These are phyloP conservation scores for Microcebus ravelobensis DNA, from an alignment of 2,113 vertebrate species.

Conservation along the genomic window DNA sequence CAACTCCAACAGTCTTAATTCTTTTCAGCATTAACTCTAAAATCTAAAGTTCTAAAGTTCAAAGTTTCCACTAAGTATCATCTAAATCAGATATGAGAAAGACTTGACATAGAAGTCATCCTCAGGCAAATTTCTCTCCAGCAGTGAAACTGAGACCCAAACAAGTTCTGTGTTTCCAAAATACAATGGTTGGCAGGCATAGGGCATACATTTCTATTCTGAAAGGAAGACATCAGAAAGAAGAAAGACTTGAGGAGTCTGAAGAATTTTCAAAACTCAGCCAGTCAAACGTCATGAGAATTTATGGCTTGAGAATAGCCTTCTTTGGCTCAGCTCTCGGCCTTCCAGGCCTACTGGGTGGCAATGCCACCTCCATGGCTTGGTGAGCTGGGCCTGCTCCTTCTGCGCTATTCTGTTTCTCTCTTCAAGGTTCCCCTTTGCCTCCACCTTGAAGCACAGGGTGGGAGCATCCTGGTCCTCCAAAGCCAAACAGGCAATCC, in stretches of 20 bases:
- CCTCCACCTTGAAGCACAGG: too few species aligned
- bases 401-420: background rate
- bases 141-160: background rate
- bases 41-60: background rate
- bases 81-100: background rate
- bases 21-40: background rate
- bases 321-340: background rate
- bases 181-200: background rate
- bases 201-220: background rate
- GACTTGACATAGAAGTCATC: background rate
- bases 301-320: background rate
- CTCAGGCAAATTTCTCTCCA: background rate
- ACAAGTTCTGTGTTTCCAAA: background rate
- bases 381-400: background rate
- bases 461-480: background rate
- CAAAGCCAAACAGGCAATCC: background rate
- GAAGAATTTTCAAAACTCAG: background rate
- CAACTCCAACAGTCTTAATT: background rate
- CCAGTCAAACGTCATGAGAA: background rate
- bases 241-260: background rate
- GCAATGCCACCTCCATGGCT: background rate
- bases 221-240: background rate
- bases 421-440: background rate
- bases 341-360: background rate
- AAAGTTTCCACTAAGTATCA: background rate